These are phyloP conservation scores for Urocynchramus pylzowi DNA, from an alignment of 2,113 vertebrate species.

Conservation along the genomic window DNA sequence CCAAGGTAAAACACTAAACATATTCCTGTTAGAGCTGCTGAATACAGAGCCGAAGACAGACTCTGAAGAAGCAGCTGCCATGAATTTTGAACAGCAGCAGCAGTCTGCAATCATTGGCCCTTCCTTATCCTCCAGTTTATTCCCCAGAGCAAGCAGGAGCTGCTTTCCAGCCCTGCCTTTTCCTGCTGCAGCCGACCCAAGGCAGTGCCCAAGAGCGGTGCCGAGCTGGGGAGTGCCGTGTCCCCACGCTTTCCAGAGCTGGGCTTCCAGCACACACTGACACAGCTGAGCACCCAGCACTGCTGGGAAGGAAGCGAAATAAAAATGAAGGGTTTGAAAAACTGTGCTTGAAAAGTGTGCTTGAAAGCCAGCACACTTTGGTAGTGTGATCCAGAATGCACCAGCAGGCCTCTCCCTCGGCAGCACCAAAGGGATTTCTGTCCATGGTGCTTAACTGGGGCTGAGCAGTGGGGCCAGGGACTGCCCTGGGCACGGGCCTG, in stretches of 20 bases:
- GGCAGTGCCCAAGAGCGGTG: fast-evolving
- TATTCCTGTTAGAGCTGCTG: neutral
- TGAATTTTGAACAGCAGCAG: neutral
- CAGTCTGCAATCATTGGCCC: fast-evolving
- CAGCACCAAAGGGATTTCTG: neutral
- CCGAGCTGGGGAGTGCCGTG: fast-evolving
- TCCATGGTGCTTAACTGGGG: neutral
- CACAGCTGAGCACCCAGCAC: neutral
- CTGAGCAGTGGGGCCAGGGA: neutral
- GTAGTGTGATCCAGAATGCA: neutral
- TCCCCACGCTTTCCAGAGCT: neutral
- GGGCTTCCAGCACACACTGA: neutral
- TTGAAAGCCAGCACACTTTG: neutral
- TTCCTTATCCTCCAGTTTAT: neutral
- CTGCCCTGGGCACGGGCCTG: neutral
- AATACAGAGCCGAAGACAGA: neutral
- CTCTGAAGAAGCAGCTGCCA: neutral
- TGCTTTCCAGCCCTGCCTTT: neutral
- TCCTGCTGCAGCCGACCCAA: neutral
- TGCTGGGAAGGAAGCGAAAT: neutral
- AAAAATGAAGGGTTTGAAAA: neutral
- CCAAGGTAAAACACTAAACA: neutral
- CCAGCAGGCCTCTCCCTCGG: fast-evolving
- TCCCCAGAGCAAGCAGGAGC: neutral
- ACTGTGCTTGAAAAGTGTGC: neutral